Evolutionary conservation across 2,797 vertebrate species (phyloP).

Genomic region (Brachyrhaphis roseni): DNA sequence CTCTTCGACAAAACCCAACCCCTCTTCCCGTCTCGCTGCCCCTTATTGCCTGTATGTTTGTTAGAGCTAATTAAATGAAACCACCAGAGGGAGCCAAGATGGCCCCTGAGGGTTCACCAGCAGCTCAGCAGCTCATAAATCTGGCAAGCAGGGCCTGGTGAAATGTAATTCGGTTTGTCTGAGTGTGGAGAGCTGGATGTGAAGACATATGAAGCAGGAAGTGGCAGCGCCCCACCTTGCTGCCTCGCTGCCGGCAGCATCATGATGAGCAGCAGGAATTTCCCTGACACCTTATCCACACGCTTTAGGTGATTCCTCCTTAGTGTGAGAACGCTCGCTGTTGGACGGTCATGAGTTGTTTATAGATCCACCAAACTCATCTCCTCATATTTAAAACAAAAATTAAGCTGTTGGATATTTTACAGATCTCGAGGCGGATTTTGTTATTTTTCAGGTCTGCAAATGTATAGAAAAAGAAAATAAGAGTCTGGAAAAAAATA

Average conservation of each 20-base stretch:
- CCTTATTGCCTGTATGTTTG: slow-evolving; percentile 28
- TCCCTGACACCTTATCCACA: slow-evolving; percentile 72
- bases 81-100: slow-evolving; percentile 17
- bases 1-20: neutral
- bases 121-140: slow-evolving; percentile 52
- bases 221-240: slow-evolving; percentile 22
- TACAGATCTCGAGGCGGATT: neutral
- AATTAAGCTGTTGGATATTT: slow-evolving; percentile 45
- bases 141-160: slow-evolving; percentile 1
- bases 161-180: slow-evolving; percentile 34
- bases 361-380: slow-evolving; percentile 43
- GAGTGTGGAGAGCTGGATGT: slow-evolving; percentile 18
- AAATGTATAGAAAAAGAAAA: neutral
- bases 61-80: slow-evolving; percentile 61
- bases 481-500: neutral
- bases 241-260: slow-evolving; percentile 57
- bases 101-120: slow-evolving; percentile 23
- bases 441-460: neutral
- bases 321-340: slow-evolving; percentile 35
- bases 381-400: slow-evolving; percentile 34
- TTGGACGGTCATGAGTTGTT: slow-evolving; percentile 37
- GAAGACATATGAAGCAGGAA: slow-evolving; percentile 21
- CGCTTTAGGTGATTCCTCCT: slow-evolving; percentile 49
- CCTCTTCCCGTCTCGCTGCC: neutral
- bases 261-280: slow-evolving; percentile 68